phyloP scores from a whole-genome alignment of 53 echinoderm and acorn worm genomes.

The Actinopyga echinites region DNA sequence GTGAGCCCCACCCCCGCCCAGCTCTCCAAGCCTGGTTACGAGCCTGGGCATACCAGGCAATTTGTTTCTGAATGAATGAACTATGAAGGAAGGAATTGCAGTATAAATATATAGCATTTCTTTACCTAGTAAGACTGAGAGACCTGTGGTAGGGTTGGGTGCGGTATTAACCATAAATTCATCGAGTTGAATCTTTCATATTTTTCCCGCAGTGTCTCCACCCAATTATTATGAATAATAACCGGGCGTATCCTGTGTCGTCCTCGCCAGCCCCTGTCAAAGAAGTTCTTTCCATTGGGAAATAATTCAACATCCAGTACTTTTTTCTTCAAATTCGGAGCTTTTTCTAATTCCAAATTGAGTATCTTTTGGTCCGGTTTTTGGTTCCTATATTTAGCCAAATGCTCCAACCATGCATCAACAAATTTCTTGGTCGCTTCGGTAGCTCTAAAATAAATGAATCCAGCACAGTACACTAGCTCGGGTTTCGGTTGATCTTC shows the following conservation, averaged over 20 bases:
- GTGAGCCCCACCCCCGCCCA: too few relatives aligned
- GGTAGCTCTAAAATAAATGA: constrained; percentile 67
- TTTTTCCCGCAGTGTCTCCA: constrained; percentile 58
- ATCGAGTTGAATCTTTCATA: constrained; percentile 49
- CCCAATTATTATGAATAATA: constrained; percentile 86
- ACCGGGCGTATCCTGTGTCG: constrained; percentile 48
- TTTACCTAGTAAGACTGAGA: too few relatives aligned
- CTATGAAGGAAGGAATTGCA: too few relatives aligned
- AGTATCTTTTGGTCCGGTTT: constrained; percentile 70
- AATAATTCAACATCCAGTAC: constrained; percentile 58
- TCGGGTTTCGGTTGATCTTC: constrained; percentile 52
- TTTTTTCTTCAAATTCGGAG: constrained; percentile 31
- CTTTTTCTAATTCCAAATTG: constrained; percentile 46
- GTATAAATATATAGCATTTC: too few relatives aligned
- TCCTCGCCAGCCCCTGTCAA: constrained; percentile 46
- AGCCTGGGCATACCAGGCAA: too few relatives aligned
- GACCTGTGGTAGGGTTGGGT: neutral
- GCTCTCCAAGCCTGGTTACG: too few relatives aligned
- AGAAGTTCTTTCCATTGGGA: constrained; percentile 72
- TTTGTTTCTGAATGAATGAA: too few relatives aligned
- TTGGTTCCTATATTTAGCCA: constrained; percentile 35
- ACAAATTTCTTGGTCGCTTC: constrained; percentile 54
- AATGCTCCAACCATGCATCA: constrained; percentile 49
- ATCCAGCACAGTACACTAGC: constrained; percentile 68
- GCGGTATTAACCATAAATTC: constrained; percentile 45